Evolutionary conservation across 2,888 invertebrate species (phyloP).

Genomic region (Xestia c-nigrum): DNA sequence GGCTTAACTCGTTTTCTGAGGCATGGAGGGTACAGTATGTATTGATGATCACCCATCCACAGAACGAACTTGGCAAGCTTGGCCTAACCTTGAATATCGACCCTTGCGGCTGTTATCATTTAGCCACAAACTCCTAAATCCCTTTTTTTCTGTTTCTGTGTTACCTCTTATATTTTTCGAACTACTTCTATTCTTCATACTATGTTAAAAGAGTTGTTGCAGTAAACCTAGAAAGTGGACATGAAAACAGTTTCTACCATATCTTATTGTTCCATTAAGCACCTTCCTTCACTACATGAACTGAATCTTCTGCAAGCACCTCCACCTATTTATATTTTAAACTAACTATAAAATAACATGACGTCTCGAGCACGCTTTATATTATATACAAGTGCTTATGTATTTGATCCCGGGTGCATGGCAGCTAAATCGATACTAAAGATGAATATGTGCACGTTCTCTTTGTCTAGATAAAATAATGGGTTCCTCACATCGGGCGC

Average conservation of each 20-base stretch:
- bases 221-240: not conserved
- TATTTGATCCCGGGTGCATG: conserved; percentile 44
- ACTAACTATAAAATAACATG: conserved; percentile 18
- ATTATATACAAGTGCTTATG: conserved; percentile 21
- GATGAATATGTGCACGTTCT: conserved; percentile 51
- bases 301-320: conserved; percentile 9
- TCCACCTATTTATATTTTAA: not conserved
- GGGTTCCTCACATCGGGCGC: conserved; percentile 23
- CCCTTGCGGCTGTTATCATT: too few relatives aligned
- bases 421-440: conserved; percentile 52
- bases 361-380: conserved; percentile 13
- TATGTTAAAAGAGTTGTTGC: not conserved
- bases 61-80: too few relatives aligned
- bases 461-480: conserved; percentile 49
- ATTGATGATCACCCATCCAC: too few relatives aligned
- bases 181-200: too few relatives aligned
- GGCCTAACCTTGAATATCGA: too few relatives aligned
- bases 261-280: not conserved
- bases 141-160: too few relatives aligned
- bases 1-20: too few relatives aligned
- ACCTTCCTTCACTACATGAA: not conserved
- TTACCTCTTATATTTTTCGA: not conserved
- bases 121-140: too few relatives aligned
- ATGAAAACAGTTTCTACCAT: too few relatives aligned
- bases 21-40: too few relatives aligned